Evolutionary conservation across 2,888 invertebrate genomes (phyloP).

Genomic region (Hypolimnas misippus): DNA sequence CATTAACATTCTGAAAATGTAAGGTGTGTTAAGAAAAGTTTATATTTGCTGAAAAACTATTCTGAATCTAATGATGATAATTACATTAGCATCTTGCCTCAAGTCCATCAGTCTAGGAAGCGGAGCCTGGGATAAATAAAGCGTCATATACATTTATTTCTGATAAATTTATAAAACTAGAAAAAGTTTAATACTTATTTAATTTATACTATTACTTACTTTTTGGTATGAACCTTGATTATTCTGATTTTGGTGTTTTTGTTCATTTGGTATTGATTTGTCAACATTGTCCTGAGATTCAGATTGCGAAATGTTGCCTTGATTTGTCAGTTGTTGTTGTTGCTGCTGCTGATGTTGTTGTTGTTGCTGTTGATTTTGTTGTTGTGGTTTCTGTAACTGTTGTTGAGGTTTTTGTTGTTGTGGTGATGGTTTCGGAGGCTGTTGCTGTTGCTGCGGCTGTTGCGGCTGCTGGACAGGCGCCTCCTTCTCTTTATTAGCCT

Average conservation of each 20-base stretch:
- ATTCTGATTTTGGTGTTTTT: slow-evolving; percentile 53
- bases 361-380: slow-evolving; percentile 46
- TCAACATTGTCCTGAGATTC: slow-evolving; percentile 64
- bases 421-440: slow-evolving; percentile 40
- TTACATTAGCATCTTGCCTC: slow-evolving; percentile 34
- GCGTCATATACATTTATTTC: neutral
- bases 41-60: neutral
- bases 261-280: slow-evolving; percentile 57
- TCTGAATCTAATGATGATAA: slow-evolving; percentile 10
- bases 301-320: slow-evolving; percentile 27
- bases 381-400: slow-evolving; percentile 43
- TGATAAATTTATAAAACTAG: neutral
- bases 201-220: slow-evolving; percentile 42
- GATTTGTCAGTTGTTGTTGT: slow-evolving; percentile 36
- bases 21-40: slow-evolving; percentile 11
- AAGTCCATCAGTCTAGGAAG: slow-evolving; percentile 37
- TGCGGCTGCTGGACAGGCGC: slow-evolving; percentile 30
- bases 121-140: slow-evolving; percentile 27
- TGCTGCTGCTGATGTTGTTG: slow-evolving; percentile 45
- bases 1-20: slow-evolving; percentile 66
- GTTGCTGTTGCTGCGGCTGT: slow-evolving; percentile 33
- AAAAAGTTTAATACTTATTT: no score
- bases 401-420: slow-evolving; percentile 41
- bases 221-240: slow-evolving; percentile 58
- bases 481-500: slow-evolving; percentile 38